A percentile compares a stretch with the other conserved stretches of the same genome.
Conservation (phyloP, 1,140 invertebrate species). For the Myzus persicae region DNA sequence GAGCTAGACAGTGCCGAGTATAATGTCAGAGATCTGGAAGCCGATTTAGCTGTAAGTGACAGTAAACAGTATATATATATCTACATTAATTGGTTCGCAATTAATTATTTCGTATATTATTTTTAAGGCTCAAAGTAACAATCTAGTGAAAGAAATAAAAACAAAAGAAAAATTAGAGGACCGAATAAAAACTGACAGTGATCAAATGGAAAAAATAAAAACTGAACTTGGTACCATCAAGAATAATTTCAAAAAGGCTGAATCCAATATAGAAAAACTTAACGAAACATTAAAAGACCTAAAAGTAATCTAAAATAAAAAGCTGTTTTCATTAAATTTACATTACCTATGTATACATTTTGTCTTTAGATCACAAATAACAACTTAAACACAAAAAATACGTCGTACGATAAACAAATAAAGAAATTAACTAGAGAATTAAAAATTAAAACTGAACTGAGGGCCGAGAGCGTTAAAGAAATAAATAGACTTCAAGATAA, state of each 20-base stretch:
- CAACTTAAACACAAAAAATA: slow-evolving; percentile 40
- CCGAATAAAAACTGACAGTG: neutral
- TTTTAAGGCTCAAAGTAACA: slow-evolving; percentile 47
- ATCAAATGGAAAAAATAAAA: slow-evolving; percentile 54
- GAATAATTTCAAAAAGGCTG: slow-evolving; percentile 39
- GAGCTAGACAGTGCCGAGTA: slow-evolving; percentile 28
- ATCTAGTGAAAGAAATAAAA: slow-evolving; percentile 49
- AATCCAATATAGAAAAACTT: slow-evolving; percentile 31
- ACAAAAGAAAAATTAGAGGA: slow-evolving; percentile 39
- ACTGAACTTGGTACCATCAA: neutral
- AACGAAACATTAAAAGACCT: slow-evolving; percentile 47
- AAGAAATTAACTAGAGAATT: slow-evolving; percentile 50
- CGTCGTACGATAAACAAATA: slow-evolving; percentile 42
- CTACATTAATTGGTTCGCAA: neutral
- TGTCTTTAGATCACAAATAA: slow-evolving; percentile 31
- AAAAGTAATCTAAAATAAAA: slow-evolving; percentile 20
- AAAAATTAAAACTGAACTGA: slow-evolving; percentile 51
- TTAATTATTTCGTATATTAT: neutral
- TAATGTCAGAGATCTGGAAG: slow-evolving; percentile 49
- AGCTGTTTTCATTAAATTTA: neutral
- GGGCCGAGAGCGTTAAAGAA: slow-evolving; percentile 1
- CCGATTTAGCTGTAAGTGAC: slow-evolving; percentile 36
- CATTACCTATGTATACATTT: neutral
- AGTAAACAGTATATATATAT: neutral
- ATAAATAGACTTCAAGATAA: slow-evolving; percentile 43